Base-by-base conservation (phyloP, 23 tunicate genomes). In the Corella eumyota region DNA sequence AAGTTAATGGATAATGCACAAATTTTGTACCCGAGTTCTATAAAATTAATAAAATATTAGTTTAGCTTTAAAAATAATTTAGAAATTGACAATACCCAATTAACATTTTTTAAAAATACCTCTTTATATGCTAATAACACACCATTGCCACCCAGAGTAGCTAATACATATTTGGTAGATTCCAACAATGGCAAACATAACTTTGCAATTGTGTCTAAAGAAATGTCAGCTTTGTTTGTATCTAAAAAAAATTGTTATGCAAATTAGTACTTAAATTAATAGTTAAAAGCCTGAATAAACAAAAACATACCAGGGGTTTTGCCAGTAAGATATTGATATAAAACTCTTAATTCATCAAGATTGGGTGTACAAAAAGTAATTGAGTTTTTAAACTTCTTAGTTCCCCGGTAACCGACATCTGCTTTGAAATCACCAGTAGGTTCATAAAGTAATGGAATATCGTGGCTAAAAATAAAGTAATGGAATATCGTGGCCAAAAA, bases 401-500 rank as follows among this genome's bases (percentile, higher is more conserved):
- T 27, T 3, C 67, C 75, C 51, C 11, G 33, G 46, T 67, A 84
- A 3, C 77, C 83, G 26, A 45, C 33, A 17, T 37, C 73, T 11
- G 94, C 94, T 35, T 36, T 69, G 23, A 84, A 56, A 1, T 69
- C 75, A 23, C 78, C 94, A 22, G 83, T 75, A 5, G 94, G 94
- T 48, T 84, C 94, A 37, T 47, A 75, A 23, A 84, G 52, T 28
- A 84, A 33, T 4, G 73, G 68, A 6, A 62, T 36, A 27, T 61
- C 32, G 36, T 78, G 52, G 7, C 85, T 78, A 25, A 23, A 63
- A 44, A 45, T 29, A 25, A 35, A 36, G n/a, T 6, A 19, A 65
- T 6, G 27, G 21, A 20, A 27, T 25, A 6, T 17, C 20, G 27
- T 6, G 58, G 21, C 6, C 20, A 17, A 52, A 52, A 6, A 13